Percentiles rank a stretch among this genome's conserved stretches.
Evolutionary conservation across 2,113 vertebrate species (phyloP).

Genomic region (Casuarius casuarius): DNA sequence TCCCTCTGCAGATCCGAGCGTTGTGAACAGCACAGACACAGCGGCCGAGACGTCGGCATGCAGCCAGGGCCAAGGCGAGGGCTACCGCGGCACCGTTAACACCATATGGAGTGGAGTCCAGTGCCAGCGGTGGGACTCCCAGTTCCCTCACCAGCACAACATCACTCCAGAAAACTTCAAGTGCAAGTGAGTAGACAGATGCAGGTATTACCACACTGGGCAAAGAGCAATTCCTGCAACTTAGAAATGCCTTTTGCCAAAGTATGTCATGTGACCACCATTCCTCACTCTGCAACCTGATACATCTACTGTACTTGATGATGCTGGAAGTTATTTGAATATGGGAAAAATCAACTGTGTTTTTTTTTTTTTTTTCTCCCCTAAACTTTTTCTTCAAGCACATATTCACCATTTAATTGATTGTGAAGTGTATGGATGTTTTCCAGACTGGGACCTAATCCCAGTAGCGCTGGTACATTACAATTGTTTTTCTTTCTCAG

Average conservation of each 20-base stretch:
- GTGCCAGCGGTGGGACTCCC: slow-evolving; percentile 94
- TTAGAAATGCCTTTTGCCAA: neutral
- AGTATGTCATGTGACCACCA: neutral
- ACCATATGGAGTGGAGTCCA: slow-evolving; percentile 85
- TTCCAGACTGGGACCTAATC: neutral
- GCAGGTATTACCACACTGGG: neutral
- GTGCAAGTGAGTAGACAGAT: slow-evolving; percentile 90
- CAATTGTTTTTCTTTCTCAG: neutral
- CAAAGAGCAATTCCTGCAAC: neutral
- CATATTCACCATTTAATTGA: neutral
- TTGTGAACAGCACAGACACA: slow-evolving; percentile 67
- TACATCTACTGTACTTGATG: neutral
- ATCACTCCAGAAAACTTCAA: slow-evolving; percentile 90
- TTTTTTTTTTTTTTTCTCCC: neutral
- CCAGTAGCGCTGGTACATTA: neutral
- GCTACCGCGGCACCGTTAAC: slow-evolving; percentile 86
- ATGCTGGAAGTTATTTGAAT: neutral
- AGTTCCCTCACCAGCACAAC: slow-evolving; percentile 92
- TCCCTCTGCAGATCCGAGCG: slow-evolving; percentile 66
- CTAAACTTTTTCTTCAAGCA: neutral
- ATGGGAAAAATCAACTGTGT: neutral
- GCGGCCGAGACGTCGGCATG: slow-evolving; percentile 83
- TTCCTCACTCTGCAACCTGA: neutral
- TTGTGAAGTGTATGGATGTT: neutral
- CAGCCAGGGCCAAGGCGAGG: slow-evolving; percentile 85